phyloP scores from a whole-genome alignment of 2,113 vertebrate species.

The Phrynosoma blainvillii region DNA sequence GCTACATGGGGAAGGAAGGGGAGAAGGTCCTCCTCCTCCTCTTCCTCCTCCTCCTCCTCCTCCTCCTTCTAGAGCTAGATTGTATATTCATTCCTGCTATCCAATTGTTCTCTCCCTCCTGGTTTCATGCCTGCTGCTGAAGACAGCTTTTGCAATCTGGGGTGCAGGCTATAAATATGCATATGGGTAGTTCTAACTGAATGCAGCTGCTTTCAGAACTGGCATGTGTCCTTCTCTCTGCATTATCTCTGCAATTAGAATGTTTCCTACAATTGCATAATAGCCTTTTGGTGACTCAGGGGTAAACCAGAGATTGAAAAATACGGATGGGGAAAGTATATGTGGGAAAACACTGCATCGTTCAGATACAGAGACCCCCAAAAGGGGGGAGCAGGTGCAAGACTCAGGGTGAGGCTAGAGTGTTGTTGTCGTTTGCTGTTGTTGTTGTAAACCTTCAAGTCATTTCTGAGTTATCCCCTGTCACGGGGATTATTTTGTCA shows the following conservation, averaged over 20 bases:
- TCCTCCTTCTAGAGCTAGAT: neutral
- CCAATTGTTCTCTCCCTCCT: neutral
- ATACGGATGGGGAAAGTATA: neutral
- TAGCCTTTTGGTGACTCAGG: slow-evolving; percentile 8
- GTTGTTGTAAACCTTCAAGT: too few species aligned
- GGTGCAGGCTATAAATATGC: neutral
- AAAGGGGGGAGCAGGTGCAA: too few species aligned
- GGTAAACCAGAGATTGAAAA: neutral
- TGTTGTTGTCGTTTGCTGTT: too few species aligned
- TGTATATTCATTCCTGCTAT: neutral
- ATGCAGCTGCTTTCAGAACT: neutral
- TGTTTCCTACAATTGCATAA: slow-evolving; percentile 27
- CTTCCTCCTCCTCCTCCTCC: neutral
- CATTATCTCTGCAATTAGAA: slow-evolving; percentile 23
- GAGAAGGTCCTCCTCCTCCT: neutral
- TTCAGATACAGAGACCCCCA: neutral
- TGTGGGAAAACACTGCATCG: neutral
- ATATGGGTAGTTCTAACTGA: neutral
- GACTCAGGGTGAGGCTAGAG: too few species aligned
- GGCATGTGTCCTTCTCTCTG: slow-evolving; percentile 22
- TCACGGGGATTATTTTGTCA: too few species aligned
- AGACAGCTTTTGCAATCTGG: neutral
- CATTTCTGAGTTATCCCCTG: too few species aligned
- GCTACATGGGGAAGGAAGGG: accelerated
- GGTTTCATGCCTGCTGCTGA: slow-evolving; percentile 25